Conservation (phyloP, 2,888 invertebrate genomes). For the Aleiodes testaceus region DNA sequence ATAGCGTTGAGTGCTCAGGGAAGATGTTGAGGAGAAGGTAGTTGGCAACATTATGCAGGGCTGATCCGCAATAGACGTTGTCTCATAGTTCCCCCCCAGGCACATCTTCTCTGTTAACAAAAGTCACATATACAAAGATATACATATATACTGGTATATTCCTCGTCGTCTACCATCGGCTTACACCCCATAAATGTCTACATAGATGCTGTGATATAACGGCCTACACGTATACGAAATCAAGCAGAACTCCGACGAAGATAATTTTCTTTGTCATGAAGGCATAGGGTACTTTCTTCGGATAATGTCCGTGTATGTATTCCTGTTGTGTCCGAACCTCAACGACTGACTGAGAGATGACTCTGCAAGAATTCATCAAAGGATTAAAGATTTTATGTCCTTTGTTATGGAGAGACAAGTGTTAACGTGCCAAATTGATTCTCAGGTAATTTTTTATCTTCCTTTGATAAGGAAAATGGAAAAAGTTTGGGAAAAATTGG, state of each 20-base stretch:
- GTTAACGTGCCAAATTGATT: conserved; percentile 24
- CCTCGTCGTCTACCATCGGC: conserved; percentile 51
- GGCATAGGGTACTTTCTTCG: not conserved
- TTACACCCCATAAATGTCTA: conserved; percentile 58
- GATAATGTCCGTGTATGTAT: too few relatives aligned
- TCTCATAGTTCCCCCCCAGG: conserved; percentile 14
- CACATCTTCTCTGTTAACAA: conserved; percentile 18
- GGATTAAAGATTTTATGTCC: conserved; percentile 17
- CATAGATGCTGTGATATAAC: conserved; percentile 35
- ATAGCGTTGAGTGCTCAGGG: not conserved
- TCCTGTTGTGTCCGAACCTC: not conserved
- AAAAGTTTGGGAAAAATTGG: not conserved
- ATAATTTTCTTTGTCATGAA: conserved; percentile 30
- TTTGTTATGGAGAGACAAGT: conserved; percentile 28
- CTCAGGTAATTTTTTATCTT: not conserved
- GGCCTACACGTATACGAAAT: conserved; percentile 19
- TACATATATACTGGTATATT: conserved; percentile 4
- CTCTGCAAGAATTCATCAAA: conserved; percentile 1
- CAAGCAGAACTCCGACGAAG: conserved; percentile 13
- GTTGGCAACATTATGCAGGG: conserved; percentile 37
- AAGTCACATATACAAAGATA: conserved; percentile 19
- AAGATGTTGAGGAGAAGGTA: conserved; percentile 25
- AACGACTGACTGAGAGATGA: not conserved
- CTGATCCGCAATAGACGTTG: conserved; percentile 37
- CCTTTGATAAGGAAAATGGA: not conserved